Percentiles rank a stretch among this genome's conserved stretches.
These are phyloP conservation scores for Cantharis rufa DNA, from an alignment of 2,888 invertebrate genomes.

Conservation along the genomic window DNA sequence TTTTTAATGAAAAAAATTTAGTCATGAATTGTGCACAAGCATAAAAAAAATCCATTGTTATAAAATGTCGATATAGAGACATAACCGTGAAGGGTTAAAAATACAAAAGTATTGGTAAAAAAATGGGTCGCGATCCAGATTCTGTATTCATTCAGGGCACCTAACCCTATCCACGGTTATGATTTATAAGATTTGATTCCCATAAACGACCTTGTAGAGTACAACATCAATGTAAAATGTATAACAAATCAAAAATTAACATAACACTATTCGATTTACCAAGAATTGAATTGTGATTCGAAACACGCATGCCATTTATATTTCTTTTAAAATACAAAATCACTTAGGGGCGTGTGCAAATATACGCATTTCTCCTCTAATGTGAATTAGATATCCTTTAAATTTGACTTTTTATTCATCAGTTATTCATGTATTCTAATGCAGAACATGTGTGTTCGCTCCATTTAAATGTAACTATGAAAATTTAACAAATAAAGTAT, in stretches of 20 bases:
- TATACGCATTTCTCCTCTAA: constrained; percentile 44
- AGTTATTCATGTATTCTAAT: constrained; percentile 48
- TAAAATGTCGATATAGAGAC: constrained; percentile 45
- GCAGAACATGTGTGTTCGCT: constrained; percentile 42
- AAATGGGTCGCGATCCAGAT: constrained; percentile 46
- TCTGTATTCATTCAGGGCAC: constrained; percentile 54
- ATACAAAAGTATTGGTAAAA: constrained; percentile 35
- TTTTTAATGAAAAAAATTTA: constrained; percentile 33
- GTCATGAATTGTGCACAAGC: constrained; percentile 35
- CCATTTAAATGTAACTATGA: constrained; percentile 25
- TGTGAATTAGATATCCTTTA: constrained; percentile 45
- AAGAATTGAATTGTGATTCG: constrained; percentile 46
- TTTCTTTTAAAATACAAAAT: constrained; percentile 47
- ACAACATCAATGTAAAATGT: constrained; percentile 25
- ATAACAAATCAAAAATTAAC: constrained; percentile 53
- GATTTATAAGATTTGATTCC: constrained; percentile 51
- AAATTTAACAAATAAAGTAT: constrained; percentile 40
- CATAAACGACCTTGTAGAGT: constrained; percentile 53
- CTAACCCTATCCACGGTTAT: constrained; percentile 45
- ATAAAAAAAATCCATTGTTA: constrained; percentile 45
- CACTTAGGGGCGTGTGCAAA: constrained; percentile 48
- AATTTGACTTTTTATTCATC: constrained; percentile 46
- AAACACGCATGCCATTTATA: constrained; percentile 46
- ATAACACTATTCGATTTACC: constrained; percentile 52
- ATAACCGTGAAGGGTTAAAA: constrained; percentile 40